These are phyloP conservation scores for Phaedon cochleariae DNA, from an alignment of 2,888 invertebrate species.

Conservation along the genomic window DNA sequence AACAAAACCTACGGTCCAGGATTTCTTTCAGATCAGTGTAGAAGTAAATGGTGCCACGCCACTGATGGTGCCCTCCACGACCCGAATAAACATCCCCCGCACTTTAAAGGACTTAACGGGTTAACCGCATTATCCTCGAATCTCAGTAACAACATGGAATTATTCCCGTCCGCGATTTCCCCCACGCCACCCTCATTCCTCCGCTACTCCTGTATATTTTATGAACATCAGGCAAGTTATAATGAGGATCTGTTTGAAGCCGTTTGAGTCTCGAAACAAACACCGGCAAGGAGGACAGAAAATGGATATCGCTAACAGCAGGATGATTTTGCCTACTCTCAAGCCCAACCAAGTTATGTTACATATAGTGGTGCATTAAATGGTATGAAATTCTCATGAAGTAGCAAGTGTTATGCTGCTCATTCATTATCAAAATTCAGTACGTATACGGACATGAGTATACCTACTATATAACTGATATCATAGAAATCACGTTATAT, in stretches of 20 bases:
- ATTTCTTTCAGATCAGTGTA: too few relatives aligned
- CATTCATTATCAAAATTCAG: too few relatives aligned
- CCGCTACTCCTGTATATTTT: constrained; percentile 59
- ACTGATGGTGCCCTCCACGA: constrained; percentile 28
- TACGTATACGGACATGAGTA: too few relatives aligned
- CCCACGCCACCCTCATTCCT: constrained; percentile 14
- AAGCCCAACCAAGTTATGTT: constrained; percentile 59
- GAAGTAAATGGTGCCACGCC: constrained; percentile 11
- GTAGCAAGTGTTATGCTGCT: too few relatives aligned
- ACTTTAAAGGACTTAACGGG: constrained; percentile 52
- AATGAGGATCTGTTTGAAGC: constrained; percentile 64
- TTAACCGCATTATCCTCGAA: constrained; percentile 59
- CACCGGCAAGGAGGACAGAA: constrained; percentile 44
- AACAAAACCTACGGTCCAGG: too few relatives aligned
- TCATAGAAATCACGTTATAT: too few relatives aligned
- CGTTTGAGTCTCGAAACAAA: constrained; percentile 53
- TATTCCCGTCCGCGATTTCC: constrained; percentile 50
- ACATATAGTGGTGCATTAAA: constrained; percentile 62
- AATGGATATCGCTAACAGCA: constrained; percentile 54
- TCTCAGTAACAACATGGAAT: constrained; percentile 53
- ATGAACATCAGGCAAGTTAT: constrained; percentile 64
- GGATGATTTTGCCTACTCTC: constrained; percentile 50
- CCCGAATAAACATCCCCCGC: constrained; percentile 37
- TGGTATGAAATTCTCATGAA: constrained; percentile 62
- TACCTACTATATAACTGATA: too few relatives aligned